Evolutionary conservation across 2,797 vertebrate genomes (phyloP), one percentile per base, ranked within the genome.

Genomic region (Anisognathus igniventris): DNA sequence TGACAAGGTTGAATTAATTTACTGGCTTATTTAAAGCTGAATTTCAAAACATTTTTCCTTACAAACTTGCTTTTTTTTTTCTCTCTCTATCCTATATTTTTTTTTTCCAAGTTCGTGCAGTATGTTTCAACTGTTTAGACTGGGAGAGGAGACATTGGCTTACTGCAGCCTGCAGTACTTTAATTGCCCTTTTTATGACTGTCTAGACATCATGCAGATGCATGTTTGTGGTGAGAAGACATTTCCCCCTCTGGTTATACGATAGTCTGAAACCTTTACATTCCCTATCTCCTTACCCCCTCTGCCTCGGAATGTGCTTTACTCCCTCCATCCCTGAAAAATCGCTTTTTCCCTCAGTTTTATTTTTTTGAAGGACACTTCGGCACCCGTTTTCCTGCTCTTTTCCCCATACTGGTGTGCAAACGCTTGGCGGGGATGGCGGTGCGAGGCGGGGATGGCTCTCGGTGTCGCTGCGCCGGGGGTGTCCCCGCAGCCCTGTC

Each of bases 161-260:
- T 96, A 93, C 94, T 90, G 95, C 61, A 93, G 97, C 95, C 90
- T 80, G 95, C 96, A 85, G 97, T 92, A 97, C 96, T 97, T 96
- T 97, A 97, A 98, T 97, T 98, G 98, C 97, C 97, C 97, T 96
- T 97, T 97, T 97, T 96, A 97, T 96, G 97, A 96, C 97, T 97
- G 97, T 98, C 98, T 98, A 97, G 98, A 98, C 98, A 90, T 97
- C 97, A 97, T 92, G 96, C 98, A 98, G 97, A 98, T 98, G 97
- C 88, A 86, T 88, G 90, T 96, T 97, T 97, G 88, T 92, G 78
- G 97, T 96, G 97, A 93, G 93, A 95, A 93, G 96, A 95, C 94
- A 86, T 95, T 97, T 95, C 96, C 97, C 94, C 95, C 96, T 97
- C 97, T 88, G 96, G 93, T 93, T 95, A 90, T 61, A 83, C 66